Percentiles rank a stretch among this genome's conserved stretches.
These are phyloP conservation scores for Caretta caretta DNA, from an alignment of 2,113 vertebrate species.

Conservation along the genomic window DNA sequence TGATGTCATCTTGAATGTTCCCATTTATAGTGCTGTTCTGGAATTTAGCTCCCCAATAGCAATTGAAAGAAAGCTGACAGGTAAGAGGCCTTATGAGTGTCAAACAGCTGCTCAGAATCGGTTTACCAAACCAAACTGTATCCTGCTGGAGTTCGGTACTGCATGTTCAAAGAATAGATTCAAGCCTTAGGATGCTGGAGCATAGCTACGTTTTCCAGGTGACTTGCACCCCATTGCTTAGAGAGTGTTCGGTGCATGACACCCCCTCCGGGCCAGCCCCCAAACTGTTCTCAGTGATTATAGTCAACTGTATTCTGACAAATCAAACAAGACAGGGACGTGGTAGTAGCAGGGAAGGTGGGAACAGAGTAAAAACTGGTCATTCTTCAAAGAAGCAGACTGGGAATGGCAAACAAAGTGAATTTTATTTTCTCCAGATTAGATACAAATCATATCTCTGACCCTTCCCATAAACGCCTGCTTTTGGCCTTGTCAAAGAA, in stretches of 20 bases:
- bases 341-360: background rate
- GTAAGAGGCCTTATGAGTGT: too few relatives aligned
- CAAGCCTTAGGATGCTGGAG: background rate
- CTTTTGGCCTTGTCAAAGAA: background rate
- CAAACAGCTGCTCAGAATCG: too few relatives aligned
- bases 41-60: background rate
- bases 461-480: background rate
- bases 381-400: background rate
- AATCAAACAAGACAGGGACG: background rate
- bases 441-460: background rate
- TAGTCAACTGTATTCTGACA: background rate
- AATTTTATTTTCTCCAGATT: background rate
- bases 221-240: background rate
- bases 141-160: too few relatives aligned
- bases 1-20: background rate
- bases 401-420: background rate
- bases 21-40: background rate
- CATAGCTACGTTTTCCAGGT: background rate
- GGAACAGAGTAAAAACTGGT: background rate
- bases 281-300: background rate
- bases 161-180: too few relatives aligned
- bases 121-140: too few relatives aligned
- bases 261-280: background rate
- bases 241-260: background rate
- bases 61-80: too few relatives aligned